Evolutionary conservation across 2,797 vertebrate species (phyloP).

Genomic region (Schizothorax lantsangensis): DNA sequence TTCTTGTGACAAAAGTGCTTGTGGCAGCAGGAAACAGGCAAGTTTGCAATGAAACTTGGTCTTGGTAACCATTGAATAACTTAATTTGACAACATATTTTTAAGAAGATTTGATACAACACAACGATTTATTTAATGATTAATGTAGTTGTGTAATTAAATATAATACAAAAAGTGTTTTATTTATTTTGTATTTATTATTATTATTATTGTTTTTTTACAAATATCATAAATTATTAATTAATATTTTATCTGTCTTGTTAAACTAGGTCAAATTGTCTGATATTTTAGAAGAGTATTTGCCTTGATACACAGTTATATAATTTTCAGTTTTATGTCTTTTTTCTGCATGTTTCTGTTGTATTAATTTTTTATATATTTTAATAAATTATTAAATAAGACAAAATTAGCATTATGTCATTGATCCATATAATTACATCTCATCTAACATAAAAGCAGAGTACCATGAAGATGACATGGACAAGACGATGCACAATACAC

Average conservation of each 20-base stretch:
- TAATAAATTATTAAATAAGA: background rate
- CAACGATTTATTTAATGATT: background rate
- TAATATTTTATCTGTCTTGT: background rate
- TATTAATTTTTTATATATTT: background rate
- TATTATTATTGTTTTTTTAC: too few species aligned
- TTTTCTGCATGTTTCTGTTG: background rate
- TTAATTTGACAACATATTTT: background rate
- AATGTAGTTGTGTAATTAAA: background rate
- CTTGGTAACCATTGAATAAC: background rate
- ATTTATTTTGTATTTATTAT: background rate
- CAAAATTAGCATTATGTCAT: background rate
- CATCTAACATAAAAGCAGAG: background rate
- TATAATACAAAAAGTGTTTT: background rate
- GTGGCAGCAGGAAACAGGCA: background rate
- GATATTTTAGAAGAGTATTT: background rate
- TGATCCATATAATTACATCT: background rate
- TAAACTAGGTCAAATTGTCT: background rate
- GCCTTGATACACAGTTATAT: background rate
- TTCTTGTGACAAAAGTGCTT: background rate
- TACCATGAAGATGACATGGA: background rate
- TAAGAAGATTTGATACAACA: background rate
- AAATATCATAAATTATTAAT: background rate
- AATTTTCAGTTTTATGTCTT: background rate
- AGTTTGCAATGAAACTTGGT: background rate
- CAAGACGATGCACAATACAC: background rate